A percentile compares a stretch with the other conserved stretches of the same genome.
phyloP scores from a whole-genome alignment of 2,113 vertebrate genomes.

The Myrmecophaga tridactyla region DNA sequence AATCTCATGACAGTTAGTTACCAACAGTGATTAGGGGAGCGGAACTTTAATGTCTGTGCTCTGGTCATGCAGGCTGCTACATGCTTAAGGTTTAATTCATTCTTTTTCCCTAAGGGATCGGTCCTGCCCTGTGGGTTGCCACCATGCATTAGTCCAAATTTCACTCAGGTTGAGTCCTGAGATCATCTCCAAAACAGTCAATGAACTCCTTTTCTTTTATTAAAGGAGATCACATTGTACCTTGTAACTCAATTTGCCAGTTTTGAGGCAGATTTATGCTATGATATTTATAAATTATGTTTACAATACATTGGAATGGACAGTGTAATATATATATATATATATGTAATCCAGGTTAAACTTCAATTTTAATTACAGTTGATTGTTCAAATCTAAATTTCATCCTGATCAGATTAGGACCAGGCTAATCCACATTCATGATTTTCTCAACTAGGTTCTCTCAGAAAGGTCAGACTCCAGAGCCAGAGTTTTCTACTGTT shows the following conservation, averaged over 20 bases:
- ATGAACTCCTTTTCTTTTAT: neutral
- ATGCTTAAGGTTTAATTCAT: no score
- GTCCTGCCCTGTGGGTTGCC: no score
- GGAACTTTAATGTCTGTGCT: no score
- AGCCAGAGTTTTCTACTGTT: neutral
- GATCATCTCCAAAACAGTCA: neutral
- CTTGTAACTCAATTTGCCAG: neutral
- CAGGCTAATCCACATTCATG: neutral
- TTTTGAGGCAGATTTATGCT: neutral
- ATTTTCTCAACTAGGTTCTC: no score
- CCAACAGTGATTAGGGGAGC: no score
- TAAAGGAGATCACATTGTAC: neutral
- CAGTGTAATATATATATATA: neutral
- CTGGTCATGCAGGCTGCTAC: no score
- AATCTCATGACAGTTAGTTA: no score
- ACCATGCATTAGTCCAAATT: neutral
- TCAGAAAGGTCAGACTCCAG: neutral
- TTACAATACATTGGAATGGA: neutral
- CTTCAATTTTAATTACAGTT: neutral
- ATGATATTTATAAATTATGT: neutral
- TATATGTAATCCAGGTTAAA: neutral
- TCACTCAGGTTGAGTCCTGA: neutral
- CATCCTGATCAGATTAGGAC: neutral
- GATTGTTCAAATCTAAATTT: neutral
- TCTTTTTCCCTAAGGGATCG: no score